Base-by-base conservation (phyloP, 2,113 vertebrate species). In the Andinoacara biseriatus region DNA sequence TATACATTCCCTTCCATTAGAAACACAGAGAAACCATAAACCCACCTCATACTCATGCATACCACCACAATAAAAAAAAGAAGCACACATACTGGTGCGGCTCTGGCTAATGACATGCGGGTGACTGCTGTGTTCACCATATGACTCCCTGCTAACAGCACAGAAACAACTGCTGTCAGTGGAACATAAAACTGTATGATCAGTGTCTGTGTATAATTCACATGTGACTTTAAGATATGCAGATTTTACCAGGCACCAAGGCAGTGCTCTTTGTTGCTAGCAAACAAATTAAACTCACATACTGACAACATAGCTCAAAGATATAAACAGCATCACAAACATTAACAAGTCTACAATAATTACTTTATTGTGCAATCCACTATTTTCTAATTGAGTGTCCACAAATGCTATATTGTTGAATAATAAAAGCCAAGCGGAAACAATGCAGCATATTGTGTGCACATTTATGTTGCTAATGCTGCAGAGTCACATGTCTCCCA, bases 51-150 rank as follows among this genome's bases (percentile, higher is more conserved):
- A 67, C 54, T 46, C 3, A 72, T 60, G 60, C 78, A 78, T 78
- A 84, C 38, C 38, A 80, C 24, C 43, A 57, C 33, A 24, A 81
- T 22, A 29, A 77, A 1, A 58, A 58, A 80, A 24, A 80, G 22
- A 15, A 72, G 43, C 52, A 26, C 75, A 78, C 74, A 85, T 80
- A 61, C 56, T 79, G 49, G 20, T 40, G 79, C 87, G 77, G 78
- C 56, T 80, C 81, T 74, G 60, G 35, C 76, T 95, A 94, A 95
- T 94, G 90, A 92, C 89, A 91, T 87, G 87, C 80, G 75, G 85
- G 58, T 95, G 95, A 95, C 94, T 90, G 76, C 54, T 65, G 75
- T 29, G 67, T 80, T 87, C 85, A 89, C 78, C 80, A 88, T 91
- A 92, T 93, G 90, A 93, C 91, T 83, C 67, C 76, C 84, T 74